Evolutionary conservation across 2,113 vertebrate genomes (phyloP).

Genomic region (Boleophthalmus pectinirostris): DNA sequence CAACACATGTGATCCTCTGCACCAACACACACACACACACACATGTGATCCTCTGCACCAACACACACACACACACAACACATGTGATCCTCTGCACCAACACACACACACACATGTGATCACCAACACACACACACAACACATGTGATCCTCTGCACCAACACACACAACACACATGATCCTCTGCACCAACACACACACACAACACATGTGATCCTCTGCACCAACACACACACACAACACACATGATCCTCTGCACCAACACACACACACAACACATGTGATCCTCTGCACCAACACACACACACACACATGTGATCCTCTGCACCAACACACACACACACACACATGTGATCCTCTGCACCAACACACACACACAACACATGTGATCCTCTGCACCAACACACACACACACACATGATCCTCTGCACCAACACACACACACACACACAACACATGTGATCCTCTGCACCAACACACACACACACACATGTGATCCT

Average conservation of each 20-base stretch:
- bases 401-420: background rate
- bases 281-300: background rate
- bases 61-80: too few relatives aligned
- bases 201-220: background rate
- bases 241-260: too few relatives aligned
- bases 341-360: slow-evolving; percentile 86
- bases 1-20: background rate
- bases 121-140: background rate
- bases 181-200: background rate
- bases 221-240: too few relatives aligned
- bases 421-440: slow-evolving; percentile 1
- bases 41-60: background rate
- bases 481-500: background rate
- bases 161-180: background rate
- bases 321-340: background rate
- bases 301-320: background rate
- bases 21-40: background rate
- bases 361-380: background rate
- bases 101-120: too few relatives aligned
- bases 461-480: background rate
- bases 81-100: too few relatives aligned
- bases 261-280: background rate
- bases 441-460: background rate
- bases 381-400: background rate
- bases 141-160: background rate